Conservation (phyloP, 1,140 invertebrate species). For the Atopsyche davidsoni region DNA sequence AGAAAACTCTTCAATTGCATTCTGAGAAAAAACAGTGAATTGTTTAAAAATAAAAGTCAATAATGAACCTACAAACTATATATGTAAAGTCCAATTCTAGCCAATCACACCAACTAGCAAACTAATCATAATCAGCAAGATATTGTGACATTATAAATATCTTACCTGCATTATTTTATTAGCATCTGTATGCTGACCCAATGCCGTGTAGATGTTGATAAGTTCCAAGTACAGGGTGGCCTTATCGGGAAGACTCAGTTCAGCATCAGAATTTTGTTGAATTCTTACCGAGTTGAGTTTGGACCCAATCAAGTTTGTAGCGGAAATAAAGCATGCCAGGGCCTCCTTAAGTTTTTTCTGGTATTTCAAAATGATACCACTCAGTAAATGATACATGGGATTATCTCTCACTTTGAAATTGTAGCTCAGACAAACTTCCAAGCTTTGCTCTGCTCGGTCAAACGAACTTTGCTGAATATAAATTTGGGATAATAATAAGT, state of each 20-base stretch:
- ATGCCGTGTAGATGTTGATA: conserved; percentile 66
- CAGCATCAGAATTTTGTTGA: conserved; percentile 33
- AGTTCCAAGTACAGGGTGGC: conserved; percentile 85
- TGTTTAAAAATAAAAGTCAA: conserved; percentile 16
- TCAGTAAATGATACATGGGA: conserved; percentile 83
- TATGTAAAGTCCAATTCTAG: too few species aligned
- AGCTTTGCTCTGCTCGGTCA: conserved; percentile 71
- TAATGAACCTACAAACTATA: too few species aligned
- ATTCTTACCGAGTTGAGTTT: conserved; percentile 20
- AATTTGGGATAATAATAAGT: conserved; percentile 85
- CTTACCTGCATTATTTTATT: conserved; percentile 62
- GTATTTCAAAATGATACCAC: conserved; percentile 76
- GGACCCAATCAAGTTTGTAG: conserved; percentile 52
- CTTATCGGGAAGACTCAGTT: conserved; percentile 68
- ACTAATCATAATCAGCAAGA: too few species aligned
- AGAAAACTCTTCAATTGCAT: conserved; percentile 70
- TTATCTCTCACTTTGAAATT: conserved; percentile 89
- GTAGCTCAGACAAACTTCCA: conserved; percentile 84
- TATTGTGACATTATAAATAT: background rate
- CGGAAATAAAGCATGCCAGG: conserved; percentile 66
- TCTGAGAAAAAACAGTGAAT: conserved; percentile 44
- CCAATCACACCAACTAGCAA: too few species aligned
- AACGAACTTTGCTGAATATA: conserved; percentile 67
- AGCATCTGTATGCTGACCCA: conserved; percentile 73
- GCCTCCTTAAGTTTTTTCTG: conserved; percentile 67